These are phyloP conservation scores for Turritopsis rubra DNA, from an alignment of 30 jellyfish, hydroid and myxozoan species.

Conservation along the genomic window DNA sequence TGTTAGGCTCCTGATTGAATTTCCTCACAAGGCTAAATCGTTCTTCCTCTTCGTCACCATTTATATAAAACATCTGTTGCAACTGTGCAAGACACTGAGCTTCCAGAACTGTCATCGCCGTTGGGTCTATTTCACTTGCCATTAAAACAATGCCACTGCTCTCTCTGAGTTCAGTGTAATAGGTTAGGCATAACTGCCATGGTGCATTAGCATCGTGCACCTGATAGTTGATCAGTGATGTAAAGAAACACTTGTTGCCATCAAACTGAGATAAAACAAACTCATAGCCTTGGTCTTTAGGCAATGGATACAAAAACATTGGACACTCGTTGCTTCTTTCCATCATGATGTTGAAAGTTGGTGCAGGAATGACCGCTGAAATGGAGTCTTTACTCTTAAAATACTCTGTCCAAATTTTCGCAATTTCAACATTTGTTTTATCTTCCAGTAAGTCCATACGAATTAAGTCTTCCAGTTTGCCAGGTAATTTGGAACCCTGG, in stretches of 20 bases:
- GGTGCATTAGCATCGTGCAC: constrained; percentile 94
- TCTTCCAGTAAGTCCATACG: constrained; percentile 35
- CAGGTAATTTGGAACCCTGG: constrained; percentile 42
- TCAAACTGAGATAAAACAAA: constrained; percentile 72
- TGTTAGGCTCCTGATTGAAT: constrained; percentile 65
- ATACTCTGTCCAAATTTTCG: constrained; percentile 66
- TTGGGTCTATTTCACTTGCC: constrained; percentile 66
- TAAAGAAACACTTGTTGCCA: constrained; percentile 53
- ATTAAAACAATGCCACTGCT: constrained; percentile 67
- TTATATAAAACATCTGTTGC: constrained; percentile 71
- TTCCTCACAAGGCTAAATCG: constrained; percentile 51
- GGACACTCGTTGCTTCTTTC: constrained; percentile 52
- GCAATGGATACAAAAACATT: constrained; percentile 63
- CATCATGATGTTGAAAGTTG: constrained; percentile 37
- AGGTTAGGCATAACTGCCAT: constrained; percentile 73
- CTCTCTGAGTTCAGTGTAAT: constrained; percentile 70
- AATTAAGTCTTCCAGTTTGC: constrained; percentile 41
- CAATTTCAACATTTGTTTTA: constrained; percentile 45
- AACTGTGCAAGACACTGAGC: constrained; percentile 95
- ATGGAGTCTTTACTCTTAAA: constrained; percentile 47
- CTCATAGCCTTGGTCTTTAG: constrained; percentile 71
- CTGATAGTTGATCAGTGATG: constrained; percentile 70
- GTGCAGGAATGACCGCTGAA: constrained; percentile 68
- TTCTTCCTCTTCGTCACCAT: constrained; percentile 44
- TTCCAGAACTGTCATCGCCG: constrained; percentile 46